Conservation (phyloP, 2,888 invertebrate genomes). For the Creontiades dilutus region DNA sequence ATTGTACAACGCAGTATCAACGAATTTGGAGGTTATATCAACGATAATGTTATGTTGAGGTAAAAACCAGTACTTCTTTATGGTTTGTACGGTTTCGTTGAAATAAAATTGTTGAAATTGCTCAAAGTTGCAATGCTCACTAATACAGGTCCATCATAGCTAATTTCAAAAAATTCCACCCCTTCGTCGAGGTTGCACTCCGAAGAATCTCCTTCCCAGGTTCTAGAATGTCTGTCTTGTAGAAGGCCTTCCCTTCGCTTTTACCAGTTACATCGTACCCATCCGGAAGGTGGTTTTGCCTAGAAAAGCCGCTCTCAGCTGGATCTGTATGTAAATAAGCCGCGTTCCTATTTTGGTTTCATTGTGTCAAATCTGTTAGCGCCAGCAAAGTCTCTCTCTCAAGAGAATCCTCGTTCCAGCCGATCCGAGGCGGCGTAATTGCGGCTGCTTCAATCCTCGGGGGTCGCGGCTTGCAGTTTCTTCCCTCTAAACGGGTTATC, state of each 20-base stretch:
- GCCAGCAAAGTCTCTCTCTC: neutral
- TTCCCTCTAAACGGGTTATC: conserved; percentile 29
- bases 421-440: conserved; percentile 19
- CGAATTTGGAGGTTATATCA: too few relatives aligned
- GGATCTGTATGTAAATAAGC: conserved; percentile 47
- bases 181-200: too few relatives aligned
- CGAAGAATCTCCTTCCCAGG: too few relatives aligned
- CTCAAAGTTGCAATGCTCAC: too few relatives aligned
- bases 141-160: too few relatives aligned
- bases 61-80: too few relatives aligned
- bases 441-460: conserved; percentile 31
- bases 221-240: neutral
- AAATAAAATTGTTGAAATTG: too few relatives aligned
- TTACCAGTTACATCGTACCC: neutral
- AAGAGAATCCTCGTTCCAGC: conserved; percentile 5
- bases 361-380: conserved; percentile 46
- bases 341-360: conserved; percentile 23
- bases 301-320: neutral
- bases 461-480: conserved; percentile 42
- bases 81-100: too few relatives aligned
- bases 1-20: too few relatives aligned
- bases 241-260: neutral
- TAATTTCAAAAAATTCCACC: too few relatives aligned
- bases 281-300: conserved; percentile 14
- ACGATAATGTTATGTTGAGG: too few relatives aligned